A percentile compares a stretch with the other conserved stretches of the same genome.
Conservation (phyloP, 2,797 vertebrate species). For the Prunella strophiata region DNA sequence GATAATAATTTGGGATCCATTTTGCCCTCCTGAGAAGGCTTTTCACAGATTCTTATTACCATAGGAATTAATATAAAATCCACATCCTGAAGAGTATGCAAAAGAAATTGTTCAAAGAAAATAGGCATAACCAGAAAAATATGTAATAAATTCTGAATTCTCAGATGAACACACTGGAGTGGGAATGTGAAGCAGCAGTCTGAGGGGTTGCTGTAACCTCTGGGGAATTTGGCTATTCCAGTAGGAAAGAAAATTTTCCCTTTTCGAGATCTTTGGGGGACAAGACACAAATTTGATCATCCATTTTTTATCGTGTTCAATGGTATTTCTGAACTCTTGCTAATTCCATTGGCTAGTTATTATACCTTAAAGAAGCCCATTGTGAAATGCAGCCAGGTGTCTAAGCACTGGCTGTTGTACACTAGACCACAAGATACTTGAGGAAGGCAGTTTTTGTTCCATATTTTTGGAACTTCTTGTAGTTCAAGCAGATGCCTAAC, state of each 20-base stretch:
- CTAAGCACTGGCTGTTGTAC: not conserved
- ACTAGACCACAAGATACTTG: not conserved
- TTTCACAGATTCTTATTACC: conserved; percentile 5
- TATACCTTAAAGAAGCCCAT: not conserved
- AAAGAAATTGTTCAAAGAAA: not conserved
- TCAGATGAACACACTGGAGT: not conserved
- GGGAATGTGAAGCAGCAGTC: not conserved
- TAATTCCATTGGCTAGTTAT: not conserved
- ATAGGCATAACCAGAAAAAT: not conserved
- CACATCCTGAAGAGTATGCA: not conserved
- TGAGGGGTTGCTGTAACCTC: not conserved
- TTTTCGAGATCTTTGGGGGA: not conserved
- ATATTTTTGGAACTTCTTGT: not conserved
- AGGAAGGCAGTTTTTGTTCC: not conserved
- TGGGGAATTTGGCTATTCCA: not conserved
- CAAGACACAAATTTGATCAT: not conserved
- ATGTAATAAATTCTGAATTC: not conserved
- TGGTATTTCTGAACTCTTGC: not conserved
- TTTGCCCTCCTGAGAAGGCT: conserved; percentile 17
- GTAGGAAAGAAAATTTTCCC: not conserved
- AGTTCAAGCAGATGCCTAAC: not conserved
- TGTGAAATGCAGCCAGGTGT: not conserved
- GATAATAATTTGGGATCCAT: conserved; percentile 36
- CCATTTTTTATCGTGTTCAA: not conserved
- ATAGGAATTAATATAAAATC: conserved; percentile 27